Conservation (phyloP, 2,888 invertebrate species). For the Ceramica pisi region DNA sequence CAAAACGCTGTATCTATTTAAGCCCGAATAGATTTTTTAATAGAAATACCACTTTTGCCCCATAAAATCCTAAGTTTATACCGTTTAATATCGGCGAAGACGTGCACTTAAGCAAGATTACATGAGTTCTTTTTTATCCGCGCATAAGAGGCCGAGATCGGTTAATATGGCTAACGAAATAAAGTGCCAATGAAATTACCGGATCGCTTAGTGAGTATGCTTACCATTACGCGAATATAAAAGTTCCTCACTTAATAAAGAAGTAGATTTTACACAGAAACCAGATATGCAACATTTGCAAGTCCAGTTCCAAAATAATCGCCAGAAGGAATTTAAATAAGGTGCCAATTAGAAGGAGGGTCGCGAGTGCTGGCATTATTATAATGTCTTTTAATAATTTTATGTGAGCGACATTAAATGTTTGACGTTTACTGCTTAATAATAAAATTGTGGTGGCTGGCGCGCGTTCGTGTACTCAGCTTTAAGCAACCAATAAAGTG, state of each 20-base stretch:
- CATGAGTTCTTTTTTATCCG: conserved; percentile 70
- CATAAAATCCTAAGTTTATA: conserved; percentile 78
- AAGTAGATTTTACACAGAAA: conserved; percentile 83
- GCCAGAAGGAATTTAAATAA: conserved; percentile 85
- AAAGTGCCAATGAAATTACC: conserved; percentile 81
- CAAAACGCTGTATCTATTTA: conserved; percentile 47
- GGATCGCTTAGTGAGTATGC: conserved; percentile 81
- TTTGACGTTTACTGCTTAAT: conserved; percentile 80
- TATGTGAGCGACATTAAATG: conserved; percentile 78
- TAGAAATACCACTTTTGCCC: conserved; percentile 74
- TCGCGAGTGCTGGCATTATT: conserved; percentile 76
- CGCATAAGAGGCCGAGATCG: conserved; percentile 60
- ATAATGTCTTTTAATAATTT: conserved; percentile 81
- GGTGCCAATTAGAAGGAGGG: conserved; percentile 86
- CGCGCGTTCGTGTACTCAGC: conserved; percentile 42
- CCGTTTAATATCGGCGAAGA: conserved; percentile 73
- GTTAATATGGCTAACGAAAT: conserved; percentile 79
- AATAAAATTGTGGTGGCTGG: conserved; percentile 73
- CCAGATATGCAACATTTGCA: conserved; percentile 80
- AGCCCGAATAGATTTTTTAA: conserved; percentile 64
- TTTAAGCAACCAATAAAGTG: conserved; percentile 60
- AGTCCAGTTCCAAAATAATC: conserved; percentile 83
- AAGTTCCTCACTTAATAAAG: conserved; percentile 86
- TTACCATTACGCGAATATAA: conserved; percentile 82
- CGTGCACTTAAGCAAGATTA: conserved; percentile 78